Evolutionary conservation across 2,113 vertebrate genomes (phyloP), one percentile per base, ranked within the genome.

Genomic region (Carollia perspicillata): DNA sequence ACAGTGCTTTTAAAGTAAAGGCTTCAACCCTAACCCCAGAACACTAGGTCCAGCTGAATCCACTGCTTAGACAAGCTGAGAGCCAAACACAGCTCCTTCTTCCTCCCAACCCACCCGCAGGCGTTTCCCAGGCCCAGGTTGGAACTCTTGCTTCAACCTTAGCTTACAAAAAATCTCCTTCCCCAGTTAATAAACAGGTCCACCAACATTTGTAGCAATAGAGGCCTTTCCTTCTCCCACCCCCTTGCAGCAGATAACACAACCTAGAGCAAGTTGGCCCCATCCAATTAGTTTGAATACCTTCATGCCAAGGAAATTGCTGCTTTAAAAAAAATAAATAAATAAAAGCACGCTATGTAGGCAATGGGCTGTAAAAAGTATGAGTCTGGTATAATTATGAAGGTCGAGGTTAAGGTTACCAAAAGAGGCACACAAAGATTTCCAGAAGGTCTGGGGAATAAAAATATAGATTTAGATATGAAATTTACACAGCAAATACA

Each of bases 381-480:
- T 94, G 77, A 97, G 95, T 63, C 93, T 93, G 87, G 89, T 55
- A 65, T 55, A 96, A 97, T 97, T 42, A 96, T 96, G 98, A 99
- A 98, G 98, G 98, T 98, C 93, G 60, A 98, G 88, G 93, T 87
- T 98, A 97, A 98, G 97, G 97, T 98, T 98, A 98, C 94, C 81
- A 86, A 95, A 93, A 97, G 53, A 97, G 51, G 88, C 69, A 68
- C 11, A 58, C 77, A 66, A 63, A 93, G 94, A 92, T 93, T 16
- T 93, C 71, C 80, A 63, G 6, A 92, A 95, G 94, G 90, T 89
- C 87, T 79, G 51, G 63, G 40, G 40, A 58, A 83, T 71, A 80
- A 90, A 96, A 72, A 77, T 49, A 49, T 12, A 42, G 23, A 95
- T 72, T 68, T 89, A 81, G 58, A 40, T 69, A 72, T 0, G 7